Percentiles rank a stretch among this genome's conserved stretches.
These are phyloP conservation scores for Orthonyx spaldingii DNA, from an alignment of 2,113 vertebrate species.

Conservation along the genomic window DNA sequence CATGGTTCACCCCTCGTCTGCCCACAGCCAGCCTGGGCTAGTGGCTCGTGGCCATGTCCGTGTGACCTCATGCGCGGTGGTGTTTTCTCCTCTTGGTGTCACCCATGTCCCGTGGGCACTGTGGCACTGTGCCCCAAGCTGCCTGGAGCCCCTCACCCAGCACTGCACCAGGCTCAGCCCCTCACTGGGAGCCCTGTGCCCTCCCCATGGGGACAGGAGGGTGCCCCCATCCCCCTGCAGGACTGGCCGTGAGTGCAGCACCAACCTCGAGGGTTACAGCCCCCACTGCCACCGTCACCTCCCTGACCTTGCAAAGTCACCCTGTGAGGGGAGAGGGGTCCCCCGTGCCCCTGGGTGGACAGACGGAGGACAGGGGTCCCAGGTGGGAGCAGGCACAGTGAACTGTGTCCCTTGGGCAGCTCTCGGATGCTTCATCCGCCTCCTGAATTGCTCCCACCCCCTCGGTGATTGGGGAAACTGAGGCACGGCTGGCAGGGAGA, in stretches of 20 bases:
- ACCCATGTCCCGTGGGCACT: not conserved
- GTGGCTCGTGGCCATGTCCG: fast-evolving
- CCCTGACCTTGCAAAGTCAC: not conserved
- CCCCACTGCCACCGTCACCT: not conserved
- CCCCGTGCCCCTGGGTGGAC: not conserved
- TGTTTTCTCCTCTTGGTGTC: not conserved
- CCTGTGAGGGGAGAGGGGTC: not conserved
- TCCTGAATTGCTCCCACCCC: not conserved
- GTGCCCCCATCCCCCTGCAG: not conserved
- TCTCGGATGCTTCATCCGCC: fast-evolving
- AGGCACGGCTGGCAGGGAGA: not conserved
- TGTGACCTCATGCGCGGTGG: fast-evolving
- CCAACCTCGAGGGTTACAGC: fast-evolving
- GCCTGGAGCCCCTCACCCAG: fast-evolving
- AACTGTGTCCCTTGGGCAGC: not conserved
- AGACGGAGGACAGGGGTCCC: not conserved
- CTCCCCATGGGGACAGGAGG: not conserved
- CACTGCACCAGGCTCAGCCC: fast-evolving
- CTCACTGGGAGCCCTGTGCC: not conserved
- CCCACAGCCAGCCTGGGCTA: fast-evolving
- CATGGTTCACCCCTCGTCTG: fast-evolving
- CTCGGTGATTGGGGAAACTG: not conserved
- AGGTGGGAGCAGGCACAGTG: not conserved
- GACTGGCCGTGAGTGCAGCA: fast-evolving
- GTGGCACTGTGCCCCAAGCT: not conserved